These are phyloP conservation scores for Paramisgurnus dabryanus DNA, from an alignment of 2,113 vertebrate species.

Conservation along the genomic window DNA sequence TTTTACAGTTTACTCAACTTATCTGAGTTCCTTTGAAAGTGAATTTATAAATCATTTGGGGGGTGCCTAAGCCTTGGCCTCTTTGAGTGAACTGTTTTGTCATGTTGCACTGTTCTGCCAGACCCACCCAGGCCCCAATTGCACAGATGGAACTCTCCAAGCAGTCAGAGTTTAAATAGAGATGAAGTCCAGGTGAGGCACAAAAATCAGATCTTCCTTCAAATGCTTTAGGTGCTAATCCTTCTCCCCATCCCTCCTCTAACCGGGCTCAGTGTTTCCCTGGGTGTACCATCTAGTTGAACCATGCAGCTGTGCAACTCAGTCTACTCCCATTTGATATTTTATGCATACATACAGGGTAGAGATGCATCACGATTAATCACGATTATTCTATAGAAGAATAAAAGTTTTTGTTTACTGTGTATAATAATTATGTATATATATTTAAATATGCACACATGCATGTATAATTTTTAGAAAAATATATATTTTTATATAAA, in stretches of 20 bases:
- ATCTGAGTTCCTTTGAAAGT: slow-evolving; percentile 16
- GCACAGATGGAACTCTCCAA: slow-evolving; percentile 61
- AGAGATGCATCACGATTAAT: too few relatives aligned
- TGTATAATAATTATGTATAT: too few relatives aligned
- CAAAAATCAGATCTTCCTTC: slow-evolving; percentile 22
- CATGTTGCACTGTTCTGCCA: slow-evolving; percentile 63
- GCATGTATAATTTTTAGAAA: too few relatives aligned
- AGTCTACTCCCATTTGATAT: slow-evolving; percentile 31
- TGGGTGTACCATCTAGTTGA: slow-evolving; percentile 29
- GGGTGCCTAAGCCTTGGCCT: slow-evolving; percentile 24
- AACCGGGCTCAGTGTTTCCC: slow-evolving; percentile 32
- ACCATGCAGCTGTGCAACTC: slow-evolving; percentile 3
- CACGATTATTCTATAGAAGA: too few relatives aligned
- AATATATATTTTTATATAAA: too few relatives aligned
- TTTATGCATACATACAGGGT: slow-evolving; percentile 3
- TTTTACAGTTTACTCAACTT: slow-evolving; percentile 30
- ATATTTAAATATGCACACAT: too few relatives aligned
- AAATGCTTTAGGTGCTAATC: slow-evolving; percentile 22
- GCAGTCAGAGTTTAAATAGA: slow-evolving; percentile 62
- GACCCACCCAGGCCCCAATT: slow-evolving; percentile 56
- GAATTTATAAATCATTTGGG: background rate
- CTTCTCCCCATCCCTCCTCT: slow-evolving; percentile 30
- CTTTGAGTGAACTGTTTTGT: slow-evolving; percentile 62
- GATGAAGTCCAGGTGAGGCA: slow-evolving; percentile 62
- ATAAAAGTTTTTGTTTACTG: too few relatives aligned